Evolutionary conservation across 2,888 invertebrate genomes (phyloP), one percentile per base, ranked within the genome.

Genomic region (Sarcophaga carnaria): DNA sequence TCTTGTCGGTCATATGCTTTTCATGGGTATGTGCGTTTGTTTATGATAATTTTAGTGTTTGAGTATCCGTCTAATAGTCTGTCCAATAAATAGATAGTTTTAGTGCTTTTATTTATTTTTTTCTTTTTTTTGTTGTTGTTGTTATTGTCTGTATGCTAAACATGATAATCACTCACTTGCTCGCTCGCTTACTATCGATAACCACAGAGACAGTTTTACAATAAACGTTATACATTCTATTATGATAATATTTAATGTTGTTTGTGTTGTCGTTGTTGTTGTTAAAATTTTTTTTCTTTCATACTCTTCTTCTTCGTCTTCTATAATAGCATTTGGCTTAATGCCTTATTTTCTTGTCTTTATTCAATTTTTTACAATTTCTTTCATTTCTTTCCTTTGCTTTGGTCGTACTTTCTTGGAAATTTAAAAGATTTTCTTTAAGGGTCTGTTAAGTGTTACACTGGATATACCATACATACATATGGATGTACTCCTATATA

Each of bases 91-190:
- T 17, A 66, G 14, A 12, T 60, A 78, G 75, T 81, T 79, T 80
- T 60, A 20, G 20, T 66, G 70, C 66, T 37, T 37, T 37, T 37
- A 8, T 54, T 54, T 54, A 1, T 1, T 14, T 54, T 54, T 14
- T 54, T 54, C 0, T 5, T 54, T 4, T 54, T 14, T 12, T 54
- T 54, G 0, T 54, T 54, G 11, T 54, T 14, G 3, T 49, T 49
- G 66, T 78, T 72, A 22, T 72, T 75, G 69, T 85, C 75, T 79
- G n/a, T 70, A 84, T 84, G 84, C 81, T 84, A 79, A 87, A 81
- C 84, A 75, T 82, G 84, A 87, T 87, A 87, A 87, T 87, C 84
- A 82, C 63, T 84, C 81, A 79, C 84, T 84, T 87, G 37, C 37
- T 37, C 10, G 37, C 37, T 37, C 8, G 37, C 37, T 37, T 37